A percentile compares a stretch with the other conserved stretches of the same genome.
These are phyloP conservation scores for Calcarius ornatus DNA, from an alignment of 2,113 vertebrate species.

Conservation along the genomic window DNA sequence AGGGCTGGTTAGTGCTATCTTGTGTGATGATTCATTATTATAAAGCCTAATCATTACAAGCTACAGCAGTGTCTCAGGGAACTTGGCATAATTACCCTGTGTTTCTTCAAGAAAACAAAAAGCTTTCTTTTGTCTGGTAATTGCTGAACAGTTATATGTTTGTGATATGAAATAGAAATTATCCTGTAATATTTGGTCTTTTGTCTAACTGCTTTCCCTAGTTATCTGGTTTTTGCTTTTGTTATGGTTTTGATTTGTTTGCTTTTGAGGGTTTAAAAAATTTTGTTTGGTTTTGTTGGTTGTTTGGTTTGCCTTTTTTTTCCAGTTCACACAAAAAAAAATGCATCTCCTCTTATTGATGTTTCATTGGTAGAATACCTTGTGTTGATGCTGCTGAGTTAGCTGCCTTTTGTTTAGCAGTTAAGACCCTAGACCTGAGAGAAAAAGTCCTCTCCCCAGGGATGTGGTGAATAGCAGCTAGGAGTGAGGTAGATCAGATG, in stretches of 20 bases:
- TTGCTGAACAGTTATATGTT: not conserved
- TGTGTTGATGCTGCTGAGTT: not conserved
- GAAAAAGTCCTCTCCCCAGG: not conserved
- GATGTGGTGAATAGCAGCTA: not conserved
- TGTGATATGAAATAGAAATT: not conserved
- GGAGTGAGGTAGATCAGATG: not conserved
- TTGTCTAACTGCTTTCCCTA: not conserved
- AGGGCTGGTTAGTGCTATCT: not conserved
- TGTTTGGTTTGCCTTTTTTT: not conserved
- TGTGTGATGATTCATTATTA: slow-evolving; percentile 15
- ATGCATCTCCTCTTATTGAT: not conserved
- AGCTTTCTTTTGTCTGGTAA: slow-evolving; percentile 24
- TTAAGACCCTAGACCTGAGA: not conserved
- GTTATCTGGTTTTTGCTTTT: not conserved
- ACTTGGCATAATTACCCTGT: slow-evolving; percentile 12
- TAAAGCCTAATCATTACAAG: not conserved
- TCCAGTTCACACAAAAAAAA: not conserved
- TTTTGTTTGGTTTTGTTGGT: not conserved
- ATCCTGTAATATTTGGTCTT: not conserved
- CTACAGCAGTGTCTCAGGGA: not conserved
- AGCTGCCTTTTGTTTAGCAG: not conserved
- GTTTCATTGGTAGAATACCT: not conserved
- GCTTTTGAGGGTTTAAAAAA: not conserved
- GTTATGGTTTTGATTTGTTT: not conserved
- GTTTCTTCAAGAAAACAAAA: slow-evolving; percentile 23